Evolutionary conservation across 2,888 invertebrate genomes (phyloP).

Genomic region (Xanthia togata): DNA sequence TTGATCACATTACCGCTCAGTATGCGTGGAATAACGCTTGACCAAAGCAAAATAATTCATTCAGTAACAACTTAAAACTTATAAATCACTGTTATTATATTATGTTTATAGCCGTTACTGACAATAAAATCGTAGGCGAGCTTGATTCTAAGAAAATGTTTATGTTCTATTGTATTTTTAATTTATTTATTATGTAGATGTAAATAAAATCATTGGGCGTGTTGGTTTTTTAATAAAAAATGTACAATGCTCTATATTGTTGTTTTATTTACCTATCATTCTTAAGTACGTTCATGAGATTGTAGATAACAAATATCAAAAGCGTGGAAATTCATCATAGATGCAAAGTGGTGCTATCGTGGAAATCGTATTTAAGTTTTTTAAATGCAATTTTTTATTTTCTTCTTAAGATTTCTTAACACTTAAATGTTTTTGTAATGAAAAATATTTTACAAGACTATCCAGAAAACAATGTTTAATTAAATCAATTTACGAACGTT

Average conservation of each 20-base stretch:
- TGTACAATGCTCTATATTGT: conserved; percentile 50
- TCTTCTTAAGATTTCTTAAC: neutral
- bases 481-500: neutral
- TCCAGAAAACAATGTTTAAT: neutral
- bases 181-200: conserved; percentile 68
- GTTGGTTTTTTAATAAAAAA: conserved; percentile 49
- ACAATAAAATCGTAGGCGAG: conserved; percentile 65
- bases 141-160: conserved; percentile 62
- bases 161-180: conserved; percentile 68
- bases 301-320: conserved; percentile 16
- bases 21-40: conserved; percentile 41
- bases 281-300: conserved; percentile 32
- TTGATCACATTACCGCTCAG: conserved; percentile 23
- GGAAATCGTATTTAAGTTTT: conserved; percentile 22
- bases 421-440: neutral
- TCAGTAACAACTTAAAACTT: conserved; percentile 54
- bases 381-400: neutral
- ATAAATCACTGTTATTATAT: conserved; percentile 66
- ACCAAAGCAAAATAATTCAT: conserved; percentile 57
- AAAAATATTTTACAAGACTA: neutral
- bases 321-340: conserved; percentile 33
- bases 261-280: conserved; percentile 56
- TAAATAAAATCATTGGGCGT: conserved; percentile 57
- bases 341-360: conserved; percentile 20
- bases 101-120: conserved; percentile 63